A percentile compares a stretch with the other conserved stretches of the same genome.
These are phyloP conservation scores for Rhynchopsitta pachyrhyncha DNA, from an alignment of 2,113 vertebrate species.

Conservation along the genomic window DNA sequence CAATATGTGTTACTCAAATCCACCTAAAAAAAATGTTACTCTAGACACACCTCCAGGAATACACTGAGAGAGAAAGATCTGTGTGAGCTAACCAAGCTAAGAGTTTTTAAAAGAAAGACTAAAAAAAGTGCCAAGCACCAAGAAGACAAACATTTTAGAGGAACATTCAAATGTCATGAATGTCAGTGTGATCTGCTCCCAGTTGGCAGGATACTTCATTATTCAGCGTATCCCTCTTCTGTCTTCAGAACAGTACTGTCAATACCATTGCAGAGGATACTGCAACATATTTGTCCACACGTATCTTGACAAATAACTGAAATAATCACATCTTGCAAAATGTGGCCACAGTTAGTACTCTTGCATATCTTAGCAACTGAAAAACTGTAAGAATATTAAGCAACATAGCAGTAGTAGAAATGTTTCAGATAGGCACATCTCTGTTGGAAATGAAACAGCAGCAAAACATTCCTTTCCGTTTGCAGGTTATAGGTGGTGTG, in stretches of 20 bases:
- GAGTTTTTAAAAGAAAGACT: not conserved
- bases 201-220: not conserved
- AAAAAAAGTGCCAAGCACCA: not conserved
- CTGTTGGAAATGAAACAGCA: conserved; percentile 1
- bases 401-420: conserved; percentile 57
- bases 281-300: conserved; percentile 30
- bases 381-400: conserved; percentile 73
- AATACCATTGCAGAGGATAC: conserved; percentile 17
- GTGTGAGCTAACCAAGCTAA: not conserved
- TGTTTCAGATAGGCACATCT: conserved; percentile 3
- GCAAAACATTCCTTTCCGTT: not conserved
- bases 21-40: not conserved
- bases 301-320: conserved; percentile 79
- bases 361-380: conserved; percentile 68
- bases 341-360: conserved; percentile 55
- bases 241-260: not conserved
- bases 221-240: not conserved
- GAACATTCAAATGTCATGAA: not conserved
- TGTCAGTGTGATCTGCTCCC: not conserved
- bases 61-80: not conserved
- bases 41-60: not conserved
- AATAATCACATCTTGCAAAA: conserved; percentile 76
- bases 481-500: not conserved
- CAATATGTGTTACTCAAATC: not conserved
- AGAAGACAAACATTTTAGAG: not conserved